phyloP scores from a whole-genome alignment of 2,797 vertebrate genomes.

The Hydrocynus forskahlii region DNA sequence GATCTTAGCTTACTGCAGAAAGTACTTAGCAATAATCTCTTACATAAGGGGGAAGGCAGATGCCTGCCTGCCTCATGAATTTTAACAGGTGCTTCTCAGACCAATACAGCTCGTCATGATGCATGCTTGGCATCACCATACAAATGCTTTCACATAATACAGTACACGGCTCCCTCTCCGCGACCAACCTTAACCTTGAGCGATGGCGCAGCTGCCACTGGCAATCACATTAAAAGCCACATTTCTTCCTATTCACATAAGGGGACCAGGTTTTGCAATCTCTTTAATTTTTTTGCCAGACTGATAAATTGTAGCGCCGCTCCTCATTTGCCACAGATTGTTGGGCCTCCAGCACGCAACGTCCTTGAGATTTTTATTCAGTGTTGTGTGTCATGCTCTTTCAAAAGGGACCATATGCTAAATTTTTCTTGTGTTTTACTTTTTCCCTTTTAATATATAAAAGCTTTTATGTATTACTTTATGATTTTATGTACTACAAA shows the following conservation, averaged over 20 bases:
- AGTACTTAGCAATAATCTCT: constrained; percentile 44
- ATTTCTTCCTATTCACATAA: constrained; percentile 69
- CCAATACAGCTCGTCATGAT: constrained; percentile 46
- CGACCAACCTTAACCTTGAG: constrained; percentile 69
- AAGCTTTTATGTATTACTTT: too few relatives aligned
- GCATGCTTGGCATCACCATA: constrained; percentile 55
- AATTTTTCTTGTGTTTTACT: too few relatives aligned
- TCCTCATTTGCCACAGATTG: constrained; percentile 29
- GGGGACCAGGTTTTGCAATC: constrained; percentile 68
- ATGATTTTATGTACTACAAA: too few relatives aligned
- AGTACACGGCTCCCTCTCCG: constrained; percentile 9
- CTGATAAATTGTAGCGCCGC: constrained; percentile 64
- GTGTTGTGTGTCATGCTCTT: constrained; percentile 5
- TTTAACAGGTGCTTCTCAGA: constrained; percentile 57
- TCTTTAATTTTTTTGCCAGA: constrained; percentile 70
- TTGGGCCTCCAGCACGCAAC: constrained; percentile 27
- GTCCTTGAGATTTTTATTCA: constrained; percentile 42
- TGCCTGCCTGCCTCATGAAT: constrained; percentile 28
- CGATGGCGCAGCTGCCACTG: constrained; percentile 63
- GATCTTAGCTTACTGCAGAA: constrained; percentile 18
- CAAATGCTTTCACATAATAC: constrained; percentile 60
- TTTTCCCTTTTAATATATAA: too few relatives aligned
- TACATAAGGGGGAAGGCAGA: constrained; percentile 31
- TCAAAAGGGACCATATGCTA: background rate
- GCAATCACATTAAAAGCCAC: constrained; percentile 75